These are phyloP conservation scores for Intellagama lesueurii DNA, from an alignment of 2,797 vertebrate genomes.

Conservation along the genomic window DNA sequence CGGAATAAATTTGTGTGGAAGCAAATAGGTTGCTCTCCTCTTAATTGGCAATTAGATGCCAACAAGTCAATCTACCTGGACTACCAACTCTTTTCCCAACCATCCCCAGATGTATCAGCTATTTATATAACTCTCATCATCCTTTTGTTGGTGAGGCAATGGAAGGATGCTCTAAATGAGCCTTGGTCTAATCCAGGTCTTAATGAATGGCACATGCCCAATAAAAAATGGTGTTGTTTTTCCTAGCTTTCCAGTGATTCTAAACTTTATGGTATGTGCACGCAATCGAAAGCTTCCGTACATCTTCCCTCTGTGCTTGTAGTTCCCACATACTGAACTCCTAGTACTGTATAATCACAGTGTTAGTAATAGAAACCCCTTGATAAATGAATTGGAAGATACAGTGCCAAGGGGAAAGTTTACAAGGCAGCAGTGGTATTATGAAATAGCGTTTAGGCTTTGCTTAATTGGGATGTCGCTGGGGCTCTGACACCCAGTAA, in stretches of 20 bases:
- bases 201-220: neutral
- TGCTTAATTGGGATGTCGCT: slow-evolving; percentile 68
- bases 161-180: too few species aligned
- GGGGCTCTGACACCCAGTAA: slow-evolving; percentile 71
- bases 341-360: slow-evolving; percentile 16
- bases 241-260: neutral
- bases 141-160: too few species aligned
- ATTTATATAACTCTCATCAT: too few species aligned
- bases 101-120: too few species aligned
- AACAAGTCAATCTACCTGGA: too few species aligned
- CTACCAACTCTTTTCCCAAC: too few species aligned
- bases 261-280: neutral
- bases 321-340: neutral
- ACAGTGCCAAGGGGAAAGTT: slow-evolving; percentile 58
- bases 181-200: too few species aligned
- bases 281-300: neutral
- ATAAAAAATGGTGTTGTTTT: neutral
- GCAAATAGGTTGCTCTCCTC: too few species aligned
- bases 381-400: slow-evolving; percentile 66
- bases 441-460: slow-evolving; percentile 68
- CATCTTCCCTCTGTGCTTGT: neutral
- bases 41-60: too few species aligned
- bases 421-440: slow-evolving; percentile 32
- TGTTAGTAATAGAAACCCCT: slow-evolving; percentile 56
- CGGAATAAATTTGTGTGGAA: too few species aligned